Conservation (phyloP, 2,888 invertebrate genomes). For the Drosophila infuscata region DNA sequence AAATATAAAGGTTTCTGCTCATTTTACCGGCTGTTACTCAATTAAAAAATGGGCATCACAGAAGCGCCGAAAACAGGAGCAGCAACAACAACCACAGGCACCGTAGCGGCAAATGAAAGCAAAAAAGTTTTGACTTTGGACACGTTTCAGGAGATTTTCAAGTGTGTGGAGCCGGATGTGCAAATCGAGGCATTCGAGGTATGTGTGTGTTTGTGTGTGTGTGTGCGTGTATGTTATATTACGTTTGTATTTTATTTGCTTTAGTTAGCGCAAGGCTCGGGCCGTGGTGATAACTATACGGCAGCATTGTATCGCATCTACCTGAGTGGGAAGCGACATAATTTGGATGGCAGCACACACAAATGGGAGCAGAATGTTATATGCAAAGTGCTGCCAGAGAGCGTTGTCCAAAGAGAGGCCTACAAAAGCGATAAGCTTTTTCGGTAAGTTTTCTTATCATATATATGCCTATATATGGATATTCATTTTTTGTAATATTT, state of each 20-base stretch:
- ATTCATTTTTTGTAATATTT: background rate
- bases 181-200: constrained; percentile 87
- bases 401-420: constrained; percentile 88
- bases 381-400: constrained; percentile 90
- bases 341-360: constrained; percentile 82
- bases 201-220: constrained; percentile 27
- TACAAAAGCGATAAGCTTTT: constrained; percentile 90
- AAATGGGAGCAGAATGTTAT: constrained; percentile 89
- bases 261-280: constrained; percentile 89
- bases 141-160: constrained; percentile 86
- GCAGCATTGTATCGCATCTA: constrained; percentile 90
- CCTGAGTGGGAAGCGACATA: constrained; percentile 86
- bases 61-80: constrained; percentile 68
- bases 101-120: constrained; percentile 60
- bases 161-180: constrained; percentile 87
- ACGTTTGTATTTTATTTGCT: constrained; percentile 5
- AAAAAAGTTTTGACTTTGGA: constrained; percentile 85
- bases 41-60: constrained; percentile 76
- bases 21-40: background rate
- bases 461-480: too few species aligned
- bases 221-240: background rate
- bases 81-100: constrained; percentile 48
- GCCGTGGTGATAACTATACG: constrained; percentile 91
- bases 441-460: constrained; percentile 80
- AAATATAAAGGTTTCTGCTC: background rate